These are phyloP conservation scores for Luidia sarsii DNA, from an alignment of 53 echinoderm and acorn worm genomes.

Conservation along the genomic window DNA sequence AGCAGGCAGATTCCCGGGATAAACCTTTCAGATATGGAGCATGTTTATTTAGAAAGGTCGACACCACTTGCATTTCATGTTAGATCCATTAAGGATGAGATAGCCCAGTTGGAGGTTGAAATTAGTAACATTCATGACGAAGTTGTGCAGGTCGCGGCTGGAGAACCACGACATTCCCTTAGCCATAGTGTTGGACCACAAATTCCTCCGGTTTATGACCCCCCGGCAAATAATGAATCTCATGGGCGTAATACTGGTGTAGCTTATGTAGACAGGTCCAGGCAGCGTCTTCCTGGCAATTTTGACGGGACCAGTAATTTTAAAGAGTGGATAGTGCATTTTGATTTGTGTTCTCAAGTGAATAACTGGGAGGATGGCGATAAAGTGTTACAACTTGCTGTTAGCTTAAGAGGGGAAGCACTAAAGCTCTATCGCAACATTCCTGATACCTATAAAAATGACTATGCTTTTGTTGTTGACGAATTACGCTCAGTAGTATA, in stretches of 20 bases:
- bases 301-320: conserved; percentile 1
- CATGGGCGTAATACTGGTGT: no score
- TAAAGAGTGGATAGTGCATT: conserved; percentile 14
- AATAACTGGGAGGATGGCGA: not conserved
- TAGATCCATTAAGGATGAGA: not conserved
- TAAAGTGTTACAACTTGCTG: no score
- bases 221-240: no score
- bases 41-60: not conserved
- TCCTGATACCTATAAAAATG: no score
- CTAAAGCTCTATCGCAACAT: no score
- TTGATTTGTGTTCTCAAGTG: not conserved
- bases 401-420: no score
- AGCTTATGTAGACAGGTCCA: not conserved
- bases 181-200: not conserved
- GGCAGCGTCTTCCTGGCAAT: conserved; percentile 8
- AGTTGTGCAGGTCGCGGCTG: not conserved
- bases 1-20: not conserved
- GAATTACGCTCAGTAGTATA: no score
- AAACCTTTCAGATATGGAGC: not conserved
- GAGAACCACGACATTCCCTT: not conserved
- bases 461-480: conserved; percentile 15
- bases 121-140: not conserved
- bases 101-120: not conserved
- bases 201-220: no score
- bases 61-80: not conserved